Percentiles rank a stretch among this genome's conserved stretches.
Conservation (phyloP, 2,113 vertebrate species). For the Microcebus jonahi region DNA sequence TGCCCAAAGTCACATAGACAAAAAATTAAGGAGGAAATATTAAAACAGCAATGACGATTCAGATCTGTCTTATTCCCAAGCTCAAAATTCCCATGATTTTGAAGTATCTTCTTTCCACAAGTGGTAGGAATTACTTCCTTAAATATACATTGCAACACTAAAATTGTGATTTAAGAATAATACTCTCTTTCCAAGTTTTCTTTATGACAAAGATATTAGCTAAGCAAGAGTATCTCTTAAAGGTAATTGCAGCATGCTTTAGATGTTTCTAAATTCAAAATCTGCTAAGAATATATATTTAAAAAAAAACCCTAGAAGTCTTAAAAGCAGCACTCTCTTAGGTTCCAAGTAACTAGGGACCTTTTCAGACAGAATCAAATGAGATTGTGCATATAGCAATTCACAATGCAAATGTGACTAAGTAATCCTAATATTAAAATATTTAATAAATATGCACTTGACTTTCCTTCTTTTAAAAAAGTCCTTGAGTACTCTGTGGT, state of each 20-base stretch:
- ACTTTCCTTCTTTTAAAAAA: neutral
- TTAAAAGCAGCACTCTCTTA: neutral
- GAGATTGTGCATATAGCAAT: neutral
- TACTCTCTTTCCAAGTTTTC: neutral
- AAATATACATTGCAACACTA: neutral
- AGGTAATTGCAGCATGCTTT: neutral
- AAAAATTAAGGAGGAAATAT: neutral
- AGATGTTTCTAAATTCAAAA: conserved; percentile 7
- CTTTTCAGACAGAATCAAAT: neutral
- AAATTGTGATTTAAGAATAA: conserved; percentile 1
- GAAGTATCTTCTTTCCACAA: neutral
- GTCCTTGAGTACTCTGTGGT: rapidly evolving
- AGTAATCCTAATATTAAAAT: neutral
- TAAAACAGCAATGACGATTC: neutral
- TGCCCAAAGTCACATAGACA: neutral
- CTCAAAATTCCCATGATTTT: neutral
- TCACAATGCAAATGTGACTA: neutral
- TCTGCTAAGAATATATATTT: neutral
- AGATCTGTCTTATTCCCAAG: neutral
- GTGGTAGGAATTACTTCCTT: neutral
- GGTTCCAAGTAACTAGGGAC: neutral
- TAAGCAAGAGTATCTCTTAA: neutral
- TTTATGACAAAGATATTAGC: conserved; percentile 4
- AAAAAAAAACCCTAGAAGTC: neutral
- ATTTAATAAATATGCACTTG: neutral